Evolutionary conservation across 2,888 invertebrate species (phyloP).

Genomic region (Epinotia ramella): DNA sequence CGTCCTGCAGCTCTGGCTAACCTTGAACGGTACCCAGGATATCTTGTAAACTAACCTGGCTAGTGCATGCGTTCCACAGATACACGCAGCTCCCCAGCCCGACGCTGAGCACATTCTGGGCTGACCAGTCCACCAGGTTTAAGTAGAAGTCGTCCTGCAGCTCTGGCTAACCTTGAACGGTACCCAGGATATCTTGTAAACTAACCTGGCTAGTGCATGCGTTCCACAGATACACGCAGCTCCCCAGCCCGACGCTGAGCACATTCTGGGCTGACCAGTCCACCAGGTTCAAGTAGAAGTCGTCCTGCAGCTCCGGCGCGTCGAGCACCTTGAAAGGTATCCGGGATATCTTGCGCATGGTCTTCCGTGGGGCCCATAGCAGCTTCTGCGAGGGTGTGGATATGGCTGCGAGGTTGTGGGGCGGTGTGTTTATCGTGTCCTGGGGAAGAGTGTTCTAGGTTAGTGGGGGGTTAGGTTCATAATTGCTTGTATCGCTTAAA

Average conservation of each 20-base stretch:
- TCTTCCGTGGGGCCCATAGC: constrained; percentile 97
- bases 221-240: constrained; percentile 99
- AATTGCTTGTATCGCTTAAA: neutral
- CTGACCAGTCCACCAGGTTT: constrained; percentile 99
- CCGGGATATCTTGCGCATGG: constrained; percentile 98
- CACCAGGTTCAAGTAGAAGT: constrained; percentile 99
- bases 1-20: constrained; percentile 93
- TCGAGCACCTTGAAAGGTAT: constrained; percentile 99
- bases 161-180: neutral
- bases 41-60: constrained; percentile 87
- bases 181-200: constrained; percentile 17
- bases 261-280: constrained; percentile 99
- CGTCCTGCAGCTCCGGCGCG: constrained; percentile 98
- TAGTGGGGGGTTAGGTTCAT: neutral
- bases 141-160: constrained; percentile 99
- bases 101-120: constrained; percentile 98
- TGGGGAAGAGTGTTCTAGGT: constrained; percentile 72
- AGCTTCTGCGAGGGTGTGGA: constrained; percentile 98
- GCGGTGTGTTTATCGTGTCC: constrained; percentile 93
- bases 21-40: neutral
- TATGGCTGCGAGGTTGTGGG: constrained; percentile 97
- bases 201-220: constrained; percentile 97
- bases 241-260: constrained; percentile 98
- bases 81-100: constrained; percentile 99
- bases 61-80: constrained; percentile 94